Conservation (phyloP, 2,888 invertebrate genomes). For the Cephus rjabovi region DNA sequence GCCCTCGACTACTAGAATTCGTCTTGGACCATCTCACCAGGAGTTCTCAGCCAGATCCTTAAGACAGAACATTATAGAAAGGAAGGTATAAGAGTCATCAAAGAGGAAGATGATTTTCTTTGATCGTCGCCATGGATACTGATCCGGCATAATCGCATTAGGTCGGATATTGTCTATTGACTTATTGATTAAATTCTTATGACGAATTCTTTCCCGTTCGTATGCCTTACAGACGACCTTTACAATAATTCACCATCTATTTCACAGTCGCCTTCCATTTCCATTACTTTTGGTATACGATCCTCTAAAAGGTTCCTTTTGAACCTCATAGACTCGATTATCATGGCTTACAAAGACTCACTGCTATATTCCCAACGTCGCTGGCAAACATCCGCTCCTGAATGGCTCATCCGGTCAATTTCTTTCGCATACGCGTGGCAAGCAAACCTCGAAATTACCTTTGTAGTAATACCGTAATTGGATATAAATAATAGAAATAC, state of each 20-base stretch:
- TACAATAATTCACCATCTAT: background rate
- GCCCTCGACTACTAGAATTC: background rate
- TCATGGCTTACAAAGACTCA: background rate
- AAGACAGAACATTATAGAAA: background rate
- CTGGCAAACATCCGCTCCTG: background rate
- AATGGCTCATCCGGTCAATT: conserved; percentile 31
- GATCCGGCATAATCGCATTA: conserved; percentile 27
- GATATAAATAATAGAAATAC: background rate
- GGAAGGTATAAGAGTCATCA: background rate
- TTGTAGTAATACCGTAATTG: background rate
- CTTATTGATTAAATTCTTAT: background rate
- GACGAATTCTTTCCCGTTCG: background rate
- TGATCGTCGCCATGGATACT: conserved; percentile 11
- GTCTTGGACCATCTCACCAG: background rate
- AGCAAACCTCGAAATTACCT: background rate
- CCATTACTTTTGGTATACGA: background rate
- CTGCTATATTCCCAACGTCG: background rate
- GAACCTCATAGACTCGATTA: background rate
- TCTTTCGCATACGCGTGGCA: background rate
- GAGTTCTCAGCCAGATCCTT: background rate
- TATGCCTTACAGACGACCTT: background rate
- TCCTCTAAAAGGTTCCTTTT: background rate
- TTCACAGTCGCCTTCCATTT: background rate
- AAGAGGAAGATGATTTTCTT: background rate
- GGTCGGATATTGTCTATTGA: conserved; percentile 25